Conservation (phyloP, 2,888 invertebrate species). For the Monopis laevigella region DNA sequence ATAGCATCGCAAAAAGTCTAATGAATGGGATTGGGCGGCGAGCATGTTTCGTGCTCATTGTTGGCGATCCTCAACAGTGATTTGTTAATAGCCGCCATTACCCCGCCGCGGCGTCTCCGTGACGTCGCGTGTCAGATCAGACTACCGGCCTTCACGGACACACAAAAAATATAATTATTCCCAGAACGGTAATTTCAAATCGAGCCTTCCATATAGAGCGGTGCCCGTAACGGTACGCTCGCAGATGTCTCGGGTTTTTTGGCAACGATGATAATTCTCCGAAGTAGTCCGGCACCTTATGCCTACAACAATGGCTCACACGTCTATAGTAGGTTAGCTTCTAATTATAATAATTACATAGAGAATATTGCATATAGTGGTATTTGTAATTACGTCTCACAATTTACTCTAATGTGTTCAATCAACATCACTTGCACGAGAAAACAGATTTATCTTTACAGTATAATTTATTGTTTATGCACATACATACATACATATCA, state of each 20-base stretch:
- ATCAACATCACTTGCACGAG: too few relatives aligned
- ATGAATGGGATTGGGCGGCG: slow-evolving; percentile 52
- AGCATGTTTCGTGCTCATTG: slow-evolving; percentile 58
- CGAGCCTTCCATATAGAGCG: slow-evolving; percentile 35
- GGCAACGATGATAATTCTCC: slow-evolving; percentile 2
- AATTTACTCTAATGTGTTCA: too few relatives aligned
- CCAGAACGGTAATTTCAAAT: slow-evolving; percentile 58
- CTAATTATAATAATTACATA: too few relatives aligned
- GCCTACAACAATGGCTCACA: too few relatives aligned
- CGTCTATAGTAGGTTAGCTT: too few relatives aligned
- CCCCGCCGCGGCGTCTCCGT: slow-evolving; percentile 37
- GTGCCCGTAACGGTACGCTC: slow-evolving; percentile 43
- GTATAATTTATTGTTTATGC: too few relatives aligned
- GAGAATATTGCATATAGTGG: too few relatives aligned
- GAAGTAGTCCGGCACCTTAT: too few relatives aligned
- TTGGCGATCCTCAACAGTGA: slow-evolving; percentile 55
- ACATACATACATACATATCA: too few relatives aligned
- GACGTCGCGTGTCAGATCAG: slow-evolving; percentile 34
- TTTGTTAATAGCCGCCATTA: slow-evolving; percentile 59
- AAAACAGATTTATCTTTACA: too few relatives aligned
- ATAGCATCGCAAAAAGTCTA: slow-evolving; percentile 46
- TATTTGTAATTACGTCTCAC: too few relatives aligned
- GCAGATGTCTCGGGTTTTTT: slow-evolving; percentile 28
- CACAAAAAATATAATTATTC: slow-evolving; percentile 55
- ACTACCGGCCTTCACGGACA: slow-evolving; percentile 40